Percentiles rank a stretch among this genome's conserved stretches.
These are phyloP conservation scores for Ametastegia equiseti DNA, from an alignment of 2,888 invertebrate species.

Conservation along the genomic window DNA sequence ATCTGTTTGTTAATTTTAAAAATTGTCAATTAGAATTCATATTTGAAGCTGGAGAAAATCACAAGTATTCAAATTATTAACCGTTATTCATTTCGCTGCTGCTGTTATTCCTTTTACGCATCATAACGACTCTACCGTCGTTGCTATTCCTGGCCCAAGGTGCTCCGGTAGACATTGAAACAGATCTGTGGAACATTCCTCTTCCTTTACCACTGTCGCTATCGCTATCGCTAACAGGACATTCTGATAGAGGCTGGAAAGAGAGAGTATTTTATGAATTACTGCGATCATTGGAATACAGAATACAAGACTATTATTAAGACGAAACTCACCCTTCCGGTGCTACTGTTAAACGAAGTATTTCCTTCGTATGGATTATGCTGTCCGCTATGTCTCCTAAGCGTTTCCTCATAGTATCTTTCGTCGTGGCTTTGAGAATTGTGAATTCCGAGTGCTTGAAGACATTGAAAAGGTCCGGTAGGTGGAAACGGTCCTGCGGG, in stretches of 20 bases:
- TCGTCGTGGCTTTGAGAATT: constrained; percentile 68
- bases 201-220: constrained; percentile 77
- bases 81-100: constrained; percentile 81
- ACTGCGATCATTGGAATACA: neutral
- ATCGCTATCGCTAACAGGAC: constrained; percentile 78
- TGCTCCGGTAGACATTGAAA: constrained; percentile 89
- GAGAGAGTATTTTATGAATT: too few relatives aligned
- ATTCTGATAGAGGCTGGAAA: constrained; percentile 78
- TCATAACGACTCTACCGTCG: constrained; percentile 79
- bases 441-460: constrained; percentile 77
- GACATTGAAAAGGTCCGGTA: constrained; percentile 80
- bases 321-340: constrained; percentile 72
- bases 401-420: constrained; percentile 75
- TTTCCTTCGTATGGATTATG: constrained; percentile 70
- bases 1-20: constrained; percentile 76
- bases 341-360: constrained; percentile 62
- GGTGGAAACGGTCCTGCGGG: constrained; percentile 78
- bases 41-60: neutral
- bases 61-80: constrained; percentile 55
- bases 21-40: constrained; percentile 48
- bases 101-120: constrained; percentile 84
- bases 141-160: constrained; percentile 80
- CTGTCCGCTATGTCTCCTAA: constrained; percentile 75
- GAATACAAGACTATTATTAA: neutral
- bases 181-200: constrained; percentile 88